Evolutionary conservation across 2,888 invertebrate genomes (phyloP).

Genomic region (Cyrtodaria siliqua): DNA sequence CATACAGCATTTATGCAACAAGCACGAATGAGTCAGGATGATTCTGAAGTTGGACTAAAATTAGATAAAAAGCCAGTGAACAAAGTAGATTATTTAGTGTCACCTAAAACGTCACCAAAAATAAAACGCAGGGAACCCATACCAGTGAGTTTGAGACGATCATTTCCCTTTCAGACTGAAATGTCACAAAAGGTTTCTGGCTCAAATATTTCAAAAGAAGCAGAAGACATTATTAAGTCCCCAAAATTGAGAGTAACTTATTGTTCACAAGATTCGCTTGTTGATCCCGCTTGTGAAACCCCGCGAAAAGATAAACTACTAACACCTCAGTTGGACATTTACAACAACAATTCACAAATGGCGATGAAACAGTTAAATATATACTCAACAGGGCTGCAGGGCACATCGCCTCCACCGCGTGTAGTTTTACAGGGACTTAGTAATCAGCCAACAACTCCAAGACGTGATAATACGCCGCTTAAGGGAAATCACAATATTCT

Average conservation of each 20-base stretch:
- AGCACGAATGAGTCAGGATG: constrained; percentile 61
- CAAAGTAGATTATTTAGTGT: constrained; percentile 66
- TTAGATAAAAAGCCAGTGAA: constrained; percentile 43
- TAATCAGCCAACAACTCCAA: constrained; percentile 44
- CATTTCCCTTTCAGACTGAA: constrained; percentile 61
- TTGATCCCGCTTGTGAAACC: constrained; percentile 29
- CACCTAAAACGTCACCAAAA: constrained; percentile 64
- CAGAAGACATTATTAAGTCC: constrained; percentile 68
- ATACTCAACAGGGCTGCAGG: constrained; percentile 61
- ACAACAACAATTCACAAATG: constrained; percentile 56
- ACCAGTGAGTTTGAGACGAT: constrained; percentile 58
- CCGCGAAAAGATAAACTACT: constrained; percentile 5
- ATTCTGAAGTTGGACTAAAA: constrained; percentile 61
- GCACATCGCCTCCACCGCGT: constrained; percentile 77
- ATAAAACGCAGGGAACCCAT: constrained; percentile 53
- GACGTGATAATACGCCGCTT: constrained; percentile 60
- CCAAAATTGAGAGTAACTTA: constrained; percentile 63
- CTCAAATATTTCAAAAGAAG: constrained; percentile 67
- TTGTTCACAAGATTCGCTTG: constrained; percentile 53
- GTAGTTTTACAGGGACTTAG: constrained; percentile 71
- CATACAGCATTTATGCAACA: constrained; percentile 29
- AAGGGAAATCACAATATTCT: constrained; percentile 73
- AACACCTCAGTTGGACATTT: constrained; percentile 56
- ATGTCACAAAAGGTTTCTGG: constrained; percentile 62
- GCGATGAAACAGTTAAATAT: constrained; percentile 68